Evolutionary conservation across 1,140 invertebrate genomes (phyloP).

Genomic region (Philopotamus ludificatus): DNA sequence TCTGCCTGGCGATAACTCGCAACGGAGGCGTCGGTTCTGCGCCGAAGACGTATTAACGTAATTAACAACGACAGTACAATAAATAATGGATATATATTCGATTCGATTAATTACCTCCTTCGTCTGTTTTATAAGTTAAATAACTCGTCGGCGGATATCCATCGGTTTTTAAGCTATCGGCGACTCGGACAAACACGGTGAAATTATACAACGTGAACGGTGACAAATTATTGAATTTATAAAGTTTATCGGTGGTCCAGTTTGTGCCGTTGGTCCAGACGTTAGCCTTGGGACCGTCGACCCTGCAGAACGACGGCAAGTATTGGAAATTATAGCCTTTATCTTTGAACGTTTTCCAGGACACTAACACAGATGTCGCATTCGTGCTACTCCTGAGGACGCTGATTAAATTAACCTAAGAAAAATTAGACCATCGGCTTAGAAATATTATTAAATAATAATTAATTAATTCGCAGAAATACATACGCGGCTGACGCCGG

Average conservation of each 20-base stretch:
- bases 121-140: slow-evolving; percentile 60
- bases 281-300: slow-evolving; percentile 41
- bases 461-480: not conserved
- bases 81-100: not conserved
- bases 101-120: slow-evolving; percentile 55
- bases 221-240: slow-evolving; percentile 63
- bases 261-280: slow-evolving; percentile 58
- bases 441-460: not conserved
- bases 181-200: slow-evolving; percentile 69
- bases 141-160: slow-evolving; percentile 64
- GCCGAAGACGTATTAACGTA: slow-evolving; percentile 21
- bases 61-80: not conserved
- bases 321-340: slow-evolving; percentile 54
- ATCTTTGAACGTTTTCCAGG: slow-evolving; percentile 15
- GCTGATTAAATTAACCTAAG: slow-evolving; percentile 23
- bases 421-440: not conserved
- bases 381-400: slow-evolving; percentile 11
- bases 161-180: slow-evolving; percentile 48
- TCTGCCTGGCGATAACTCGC: slow-evolving; percentile 64
- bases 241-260: slow-evolving; percentile 56
- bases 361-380: slow-evolving; percentile 20
- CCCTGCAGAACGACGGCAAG: slow-evolving; percentile 58
- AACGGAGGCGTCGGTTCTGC: slow-evolving; percentile 65
- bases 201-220: slow-evolving; percentile 75
- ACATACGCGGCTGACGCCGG: slow-evolving; percentile 42